These are phyloP conservation scores for Phenganax subtilis DNA, from an alignment of 92 coral and sea anemone genomes.

Conservation along the genomic window DNA sequence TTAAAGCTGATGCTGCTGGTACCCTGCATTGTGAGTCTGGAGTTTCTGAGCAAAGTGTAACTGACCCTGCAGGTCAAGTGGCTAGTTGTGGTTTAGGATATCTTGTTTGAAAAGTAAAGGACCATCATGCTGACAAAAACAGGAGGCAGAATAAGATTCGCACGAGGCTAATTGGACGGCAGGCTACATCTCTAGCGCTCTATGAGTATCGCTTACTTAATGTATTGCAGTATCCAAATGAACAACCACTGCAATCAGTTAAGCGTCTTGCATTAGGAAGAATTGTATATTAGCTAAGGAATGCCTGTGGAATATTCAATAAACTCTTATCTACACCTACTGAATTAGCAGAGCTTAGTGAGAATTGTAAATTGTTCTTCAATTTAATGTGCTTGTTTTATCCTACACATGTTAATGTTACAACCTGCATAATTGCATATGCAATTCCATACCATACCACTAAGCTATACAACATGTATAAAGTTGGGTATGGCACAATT, in stretches of 20 bases:
- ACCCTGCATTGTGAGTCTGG: background rate
- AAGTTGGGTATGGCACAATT: no score
- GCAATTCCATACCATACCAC: constrained; percentile 55
- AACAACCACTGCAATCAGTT: constrained; percentile 46
- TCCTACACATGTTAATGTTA: constrained; percentile 37
- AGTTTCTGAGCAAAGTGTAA: no score
- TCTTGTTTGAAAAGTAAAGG: constrained; percentile 28
- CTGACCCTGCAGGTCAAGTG: background rate
- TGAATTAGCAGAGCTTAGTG: constrained; percentile 37
- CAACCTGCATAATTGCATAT: constrained; percentile 45
- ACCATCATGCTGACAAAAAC: constrained; percentile 34
- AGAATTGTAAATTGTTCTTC: constrained; percentile 26
- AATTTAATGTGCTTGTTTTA: constrained; percentile 40
- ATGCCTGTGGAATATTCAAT: constrained; percentile 49
- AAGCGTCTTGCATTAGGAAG: constrained; percentile 54
- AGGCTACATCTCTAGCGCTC: constrained; percentile 52
- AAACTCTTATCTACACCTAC: constrained; percentile 14
- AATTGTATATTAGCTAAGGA: constrained; percentile 44
- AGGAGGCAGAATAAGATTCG: constrained; percentile 53
- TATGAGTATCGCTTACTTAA: constrained; percentile 54
- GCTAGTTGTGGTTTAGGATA: constrained; percentile 54
- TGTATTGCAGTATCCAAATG: constrained; percentile 43
- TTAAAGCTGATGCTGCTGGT: background rate
- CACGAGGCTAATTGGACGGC: constrained; percentile 50
- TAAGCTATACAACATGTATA: constrained; percentile 29